Conservation (phyloP, 30 jellyfish, hydroid and myxozoan species). For the Catostylus mosaicus region DNA sequence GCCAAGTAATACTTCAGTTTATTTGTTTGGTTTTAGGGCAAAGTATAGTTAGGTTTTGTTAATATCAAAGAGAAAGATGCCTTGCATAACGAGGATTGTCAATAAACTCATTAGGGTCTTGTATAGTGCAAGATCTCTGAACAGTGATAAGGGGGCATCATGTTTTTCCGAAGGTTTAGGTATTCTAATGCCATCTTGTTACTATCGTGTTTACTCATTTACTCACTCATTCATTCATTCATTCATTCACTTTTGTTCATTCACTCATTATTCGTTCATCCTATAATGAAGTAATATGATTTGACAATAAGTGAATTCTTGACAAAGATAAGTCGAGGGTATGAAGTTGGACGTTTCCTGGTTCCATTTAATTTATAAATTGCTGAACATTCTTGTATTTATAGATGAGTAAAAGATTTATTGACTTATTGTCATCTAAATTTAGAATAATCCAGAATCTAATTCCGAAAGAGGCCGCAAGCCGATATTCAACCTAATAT, state of each 20-base stretch:
- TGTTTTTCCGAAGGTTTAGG: no score
- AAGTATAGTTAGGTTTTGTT: no score
- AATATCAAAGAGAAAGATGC: no score
- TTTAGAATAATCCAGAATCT: slow-evolving; percentile 4
- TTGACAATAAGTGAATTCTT: background rate
- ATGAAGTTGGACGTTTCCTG: background rate
- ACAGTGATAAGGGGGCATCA: no score
- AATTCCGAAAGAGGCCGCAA: slow-evolving; percentile 21
- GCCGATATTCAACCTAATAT: slow-evolving; percentile 5
- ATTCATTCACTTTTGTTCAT: background rate
- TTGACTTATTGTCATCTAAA: slow-evolving; percentile 16
- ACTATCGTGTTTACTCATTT: background rate
- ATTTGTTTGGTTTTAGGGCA: no score
- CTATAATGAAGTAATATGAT: background rate
- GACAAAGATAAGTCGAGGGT: background rate
- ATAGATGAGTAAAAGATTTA: slow-evolving; percentile 3
- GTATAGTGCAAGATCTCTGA: no score
- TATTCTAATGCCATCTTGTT: no score
- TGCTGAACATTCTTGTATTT: slow-evolving; percentile 5
- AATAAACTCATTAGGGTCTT: no score
- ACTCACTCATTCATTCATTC: slow-evolving; percentile 4
- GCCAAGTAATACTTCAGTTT: no score
- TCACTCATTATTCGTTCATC: background rate
- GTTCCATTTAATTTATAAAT: background rate
- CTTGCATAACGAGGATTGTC: no score